These are phyloP conservation scores for Amblyjoppa fuscipennis DNA, from an alignment of 2,888 invertebrate genomes.

Conservation along the genomic window DNA sequence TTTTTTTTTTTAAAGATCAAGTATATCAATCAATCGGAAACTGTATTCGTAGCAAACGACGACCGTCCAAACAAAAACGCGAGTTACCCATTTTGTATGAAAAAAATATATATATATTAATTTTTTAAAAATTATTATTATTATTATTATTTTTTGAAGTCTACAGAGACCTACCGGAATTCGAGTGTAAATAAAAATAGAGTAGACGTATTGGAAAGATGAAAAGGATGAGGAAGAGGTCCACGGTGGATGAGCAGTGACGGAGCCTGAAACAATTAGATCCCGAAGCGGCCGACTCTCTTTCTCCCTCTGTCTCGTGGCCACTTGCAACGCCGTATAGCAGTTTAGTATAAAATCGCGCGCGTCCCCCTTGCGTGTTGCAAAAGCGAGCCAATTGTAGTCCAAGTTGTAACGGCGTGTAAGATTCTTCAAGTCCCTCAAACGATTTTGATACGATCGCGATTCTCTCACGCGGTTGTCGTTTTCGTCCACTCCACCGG, in stretches of 20 bases:
- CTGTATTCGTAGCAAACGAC: slow-evolving; percentile 52
- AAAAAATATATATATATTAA: background rate
- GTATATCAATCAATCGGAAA: slow-evolving; percentile 13
- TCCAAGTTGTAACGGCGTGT: slow-evolving; percentile 29
- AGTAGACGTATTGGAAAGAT: slow-evolving; percentile 53
- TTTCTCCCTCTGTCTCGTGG: slow-evolving; percentile 58
- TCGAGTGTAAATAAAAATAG: slow-evolving; percentile 1
- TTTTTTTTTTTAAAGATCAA: slow-evolving; percentile 26
- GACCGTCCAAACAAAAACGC: slow-evolving; percentile 58
- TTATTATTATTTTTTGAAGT: background rate
- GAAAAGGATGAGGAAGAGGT: slow-evolving; percentile 42
- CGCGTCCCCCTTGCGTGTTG: slow-evolving; percentile 31
- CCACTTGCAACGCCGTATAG: slow-evolving; percentile 34
- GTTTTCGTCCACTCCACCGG: background rate
- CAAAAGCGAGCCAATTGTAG: slow-evolving; percentile 16
- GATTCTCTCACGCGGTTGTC: background rate
- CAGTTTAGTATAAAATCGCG: slow-evolving; percentile 21
- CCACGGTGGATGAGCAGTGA: slow-evolving; percentile 39
- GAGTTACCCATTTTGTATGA: slow-evolving; percentile 48
- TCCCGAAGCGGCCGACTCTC: slow-evolving; percentile 63
- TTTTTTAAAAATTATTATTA: background rate
- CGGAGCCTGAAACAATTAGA: slow-evolving; percentile 57
- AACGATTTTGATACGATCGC: slow-evolving; percentile 8
- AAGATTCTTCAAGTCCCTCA: background rate
- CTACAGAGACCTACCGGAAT: background rate